Evolutionary conservation across 2,888 invertebrate genomes (phyloP).

Genomic region (Venusia cambrica): DNA sequence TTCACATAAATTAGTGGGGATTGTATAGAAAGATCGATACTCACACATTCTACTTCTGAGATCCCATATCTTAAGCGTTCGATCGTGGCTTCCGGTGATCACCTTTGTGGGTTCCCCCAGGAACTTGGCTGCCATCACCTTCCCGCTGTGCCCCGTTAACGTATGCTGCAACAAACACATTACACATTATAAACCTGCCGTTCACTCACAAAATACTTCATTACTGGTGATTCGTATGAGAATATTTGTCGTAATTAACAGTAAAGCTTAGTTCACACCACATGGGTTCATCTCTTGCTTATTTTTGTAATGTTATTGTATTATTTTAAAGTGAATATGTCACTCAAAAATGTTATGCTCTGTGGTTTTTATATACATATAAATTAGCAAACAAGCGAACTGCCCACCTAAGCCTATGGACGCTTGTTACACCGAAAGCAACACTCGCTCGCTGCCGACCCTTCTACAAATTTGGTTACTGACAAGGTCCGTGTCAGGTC

Average conservation of each 20-base stretch:
- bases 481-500: too few relatives aligned
- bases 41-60: constrained; percentile 88
- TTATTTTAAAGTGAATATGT: too few relatives aligned
- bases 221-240: constrained; percentile 21
- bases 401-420: too few relatives aligned
- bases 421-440: too few relatives aligned
- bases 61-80: constrained; percentile 99
- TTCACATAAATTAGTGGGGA: constrained; percentile 1
- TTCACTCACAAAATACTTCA: constrained; percentile 19
- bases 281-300: too few relatives aligned
- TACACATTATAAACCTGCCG: constrained; percentile 19
- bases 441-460: too few relatives aligned
- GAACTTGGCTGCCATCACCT: constrained; percentile 98
- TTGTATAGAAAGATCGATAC: constrained; percentile 32
- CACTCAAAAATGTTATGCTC: not conserved
- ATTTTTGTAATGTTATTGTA: too few relatives aligned
- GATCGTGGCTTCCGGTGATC: constrained; percentile 98
- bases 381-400: too few relatives aligned
- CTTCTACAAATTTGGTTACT: too few relatives aligned
- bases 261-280: constrained; percentile 19
- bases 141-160: constrained; percentile 96
- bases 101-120: constrained; percentile 95
- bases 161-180: constrained; percentile 85
- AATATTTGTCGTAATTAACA: constrained; percentile 18
- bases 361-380: not conserved